Evolutionary conservation across 2,797 vertebrate genomes (phyloP).

Genomic region (Mormyrus hasselquistii): DNA sequence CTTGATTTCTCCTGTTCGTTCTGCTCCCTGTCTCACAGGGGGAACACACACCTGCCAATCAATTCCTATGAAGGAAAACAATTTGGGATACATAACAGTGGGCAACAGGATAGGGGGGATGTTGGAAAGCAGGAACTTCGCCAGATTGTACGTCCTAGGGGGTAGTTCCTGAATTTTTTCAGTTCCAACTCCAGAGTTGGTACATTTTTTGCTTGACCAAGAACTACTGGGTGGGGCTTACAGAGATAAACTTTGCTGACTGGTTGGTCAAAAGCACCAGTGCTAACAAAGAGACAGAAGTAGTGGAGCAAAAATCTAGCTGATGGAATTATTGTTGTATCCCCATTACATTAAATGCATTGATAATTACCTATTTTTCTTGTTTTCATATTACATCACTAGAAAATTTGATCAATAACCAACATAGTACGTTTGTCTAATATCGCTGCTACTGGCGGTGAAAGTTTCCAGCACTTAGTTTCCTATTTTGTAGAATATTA

Average conservation of each 20-base stretch:
- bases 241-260: neutral
- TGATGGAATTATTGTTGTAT: neutral
- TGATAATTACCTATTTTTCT: neutral
- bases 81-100: neutral
- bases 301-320: neutral
- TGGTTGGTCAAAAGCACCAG: neutral
- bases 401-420: neutral
- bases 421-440: neutral
- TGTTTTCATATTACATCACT: neutral
- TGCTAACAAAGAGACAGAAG: neutral
- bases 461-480: neutral
- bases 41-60: constrained; percentile 77
- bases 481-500: neutral
- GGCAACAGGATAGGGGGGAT: neutral
- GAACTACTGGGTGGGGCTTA: neutral
- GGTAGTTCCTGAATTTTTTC: neutral
- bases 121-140: neutral
- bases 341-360: neutral
- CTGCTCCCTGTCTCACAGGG: constrained; percentile 34
- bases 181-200: neutral
- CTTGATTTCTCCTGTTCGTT: constrained; percentile 39
- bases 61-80: constrained; percentile 63
- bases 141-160: neutral
- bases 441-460: neutral
- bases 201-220: neutral